Base-by-base conservation (phyloP, 2,888 invertebrate genomes). In the Rhagophthalmus giganteus region DNA sequence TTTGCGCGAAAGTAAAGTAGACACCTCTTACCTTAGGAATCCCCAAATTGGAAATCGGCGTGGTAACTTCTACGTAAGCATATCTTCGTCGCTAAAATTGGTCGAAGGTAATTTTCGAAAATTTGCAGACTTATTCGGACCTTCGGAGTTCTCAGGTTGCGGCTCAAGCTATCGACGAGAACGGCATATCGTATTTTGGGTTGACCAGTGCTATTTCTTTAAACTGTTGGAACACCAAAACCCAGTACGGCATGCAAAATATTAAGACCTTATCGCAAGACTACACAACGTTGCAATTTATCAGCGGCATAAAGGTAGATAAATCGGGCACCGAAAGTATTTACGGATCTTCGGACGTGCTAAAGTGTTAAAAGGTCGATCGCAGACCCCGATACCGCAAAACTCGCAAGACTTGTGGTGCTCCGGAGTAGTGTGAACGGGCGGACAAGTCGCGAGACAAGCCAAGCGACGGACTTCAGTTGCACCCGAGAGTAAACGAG, bases 101-200 rank as follows among this genome's bases (percentile, higher is more conserved):
- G n/a, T n/a, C n/a, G n/a, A n/a, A n/a, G n/a, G n/a, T n/a, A n/a
- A n/a, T n/a, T n/a, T n/a, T n/a, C n/a, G n/a, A n/a, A n/a, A n/a
- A n/a, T n/a, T n/a, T n/a, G n/a, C n/a, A 68, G 73, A 80, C 79
- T 62, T 80, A 34, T 78, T 83, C 52, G 74, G 79, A 24, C 71
- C 74, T 55, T 42, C 80, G 88, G 30, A 67, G 78, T 0, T 81
- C 83, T 0, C 90, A 91, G 68, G 79, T 86, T n/a, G 88, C 84
- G 2, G 84, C 86, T 0, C 78, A 88, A 68, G 87, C 83, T 0
- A 85, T 88, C 65, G 86, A 88, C 61, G 77, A 76, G 14, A 76
- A 83, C 33, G 88, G 88, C 0, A 78, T 87, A 45, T 72, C 88
- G 57, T 88, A 81, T 68, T 88, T 85, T 66, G 88, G 88, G 0